A percentile compares a stretch with the other conserved stretches of the same genome.
Conservation (phyloP, 2,888 invertebrate genomes). For the Neria commutata region DNA sequence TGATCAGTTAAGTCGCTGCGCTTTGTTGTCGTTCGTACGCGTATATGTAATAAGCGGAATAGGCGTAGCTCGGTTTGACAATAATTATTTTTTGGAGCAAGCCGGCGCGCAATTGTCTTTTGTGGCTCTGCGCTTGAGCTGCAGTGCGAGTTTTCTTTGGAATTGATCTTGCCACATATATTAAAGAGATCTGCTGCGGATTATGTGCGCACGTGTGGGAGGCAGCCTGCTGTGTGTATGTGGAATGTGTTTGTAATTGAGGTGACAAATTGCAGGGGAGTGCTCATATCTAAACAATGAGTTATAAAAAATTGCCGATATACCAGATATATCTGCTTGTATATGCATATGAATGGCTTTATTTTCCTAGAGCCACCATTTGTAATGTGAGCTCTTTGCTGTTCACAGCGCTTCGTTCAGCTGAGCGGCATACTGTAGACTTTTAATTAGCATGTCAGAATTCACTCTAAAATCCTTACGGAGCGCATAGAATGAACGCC, state of each 20-base stretch:
- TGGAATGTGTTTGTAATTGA: not conserved
- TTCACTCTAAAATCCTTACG: slow-evolving; percentile 32
- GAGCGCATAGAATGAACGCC: not conserved
- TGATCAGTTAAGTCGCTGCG: slow-evolving; percentile 45
- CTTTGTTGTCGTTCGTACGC: not conserved
- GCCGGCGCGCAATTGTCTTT: not conserved
- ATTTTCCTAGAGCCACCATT: slow-evolving; percentile 7
- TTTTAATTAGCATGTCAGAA: slow-evolving; percentile 59
- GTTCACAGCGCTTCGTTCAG: slow-evolving; percentile 7
- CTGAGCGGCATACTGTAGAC: slow-evolving; percentile 49
- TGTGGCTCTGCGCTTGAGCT: not conserved
- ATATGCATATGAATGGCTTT: not conserved
- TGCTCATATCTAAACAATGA: too few species aligned
- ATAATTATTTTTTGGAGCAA: slow-evolving; percentile 20
- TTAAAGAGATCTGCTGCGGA: not conserved
- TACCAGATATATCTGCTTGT: not conserved
- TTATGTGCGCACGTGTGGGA: not conserved
- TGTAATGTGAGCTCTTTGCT: not conserved
- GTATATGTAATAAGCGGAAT: slow-evolving; percentile 19
- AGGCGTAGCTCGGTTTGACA: slow-evolving; percentile 2
- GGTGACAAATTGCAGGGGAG: not conserved
- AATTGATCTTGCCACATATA: slow-evolving; percentile 19
- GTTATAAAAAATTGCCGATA: not conserved
- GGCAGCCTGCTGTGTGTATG: not conserved
- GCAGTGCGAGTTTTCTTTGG: slow-evolving; percentile 34